Base-by-base conservation (phyloP, 2,797 vertebrate genomes). In the Psittacula echo region DNA sequence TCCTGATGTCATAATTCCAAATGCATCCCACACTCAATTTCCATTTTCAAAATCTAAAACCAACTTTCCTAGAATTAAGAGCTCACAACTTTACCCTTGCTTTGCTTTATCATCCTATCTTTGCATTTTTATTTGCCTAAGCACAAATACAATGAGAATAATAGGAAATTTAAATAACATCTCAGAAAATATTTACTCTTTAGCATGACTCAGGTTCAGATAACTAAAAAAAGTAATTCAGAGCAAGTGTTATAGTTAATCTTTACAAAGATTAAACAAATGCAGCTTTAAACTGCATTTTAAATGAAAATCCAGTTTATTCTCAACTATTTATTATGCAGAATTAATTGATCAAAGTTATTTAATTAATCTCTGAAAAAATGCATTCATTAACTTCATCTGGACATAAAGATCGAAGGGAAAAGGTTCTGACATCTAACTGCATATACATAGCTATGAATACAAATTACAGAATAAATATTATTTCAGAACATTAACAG, bases 381-480 rank as follows among this genome's bases (percentile, higher is more conserved):
- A 1, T 5, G 10, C n/a, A 6, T 53, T 85, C 51, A 53, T 80
- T 87, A 90, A 74, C 16, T 93, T 89, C 50, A 92, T 34, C 47
- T 78, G 65, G 39, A 77, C 53, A 82, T 45, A 60, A 87, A 61
- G 79, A 93, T 67, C 37, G 70, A 86, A 85, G 34, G 13, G 26
- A 84, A 87, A 93, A 65, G 34, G 58, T 86, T 88, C 58, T 50
- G 61, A 64, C 86, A 79, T n/a, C 50, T 77, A 74, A 65, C 21
- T 30, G 21, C 20, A 53, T 47, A 70, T 34, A 50, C 11, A 9
- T 7, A 67, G 51, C 11, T 77, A 76, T 15, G 14, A 88, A 88
- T 81, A 66, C 32, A 39, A 91, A 73, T 90, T 76, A 84, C 37
- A 87, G 44, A 91, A 88, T 75, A 94, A 90, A 82, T 53, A 77